These are phyloP conservation scores for Arbacia lixula DNA, from an alignment of 53 echinoderm and acorn worm species.

Conservation along the genomic window DNA sequence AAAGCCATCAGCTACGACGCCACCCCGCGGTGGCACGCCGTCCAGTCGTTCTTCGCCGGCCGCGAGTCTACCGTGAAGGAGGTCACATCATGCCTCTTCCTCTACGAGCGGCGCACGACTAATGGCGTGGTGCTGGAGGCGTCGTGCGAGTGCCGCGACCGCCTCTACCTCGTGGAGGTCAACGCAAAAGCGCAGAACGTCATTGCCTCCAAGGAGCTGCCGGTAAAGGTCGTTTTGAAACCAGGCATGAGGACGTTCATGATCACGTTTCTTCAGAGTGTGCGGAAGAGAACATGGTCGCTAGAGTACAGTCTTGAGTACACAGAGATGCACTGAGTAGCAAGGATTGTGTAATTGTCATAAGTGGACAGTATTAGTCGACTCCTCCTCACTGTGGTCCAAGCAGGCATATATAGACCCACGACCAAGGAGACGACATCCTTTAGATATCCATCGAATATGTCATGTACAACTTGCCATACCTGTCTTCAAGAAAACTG, in stretches of 20 bases:
- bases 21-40: conserved; percentile 17
- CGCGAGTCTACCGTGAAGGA: conserved; percentile 24
- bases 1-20: conserved; percentile 13
- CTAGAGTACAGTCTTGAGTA: conserved; percentile 36
- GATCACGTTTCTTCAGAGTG: conserved; percentile 46
- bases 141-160: conserved; percentile 43
- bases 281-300: conserved; percentile 3
- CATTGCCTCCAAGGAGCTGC: conserved; percentile 44
- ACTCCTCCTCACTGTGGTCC: too few species aligned
- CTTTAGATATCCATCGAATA: too few species aligned
- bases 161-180: conserved; percentile 30
- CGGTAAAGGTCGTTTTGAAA: conserved; percentile 25
- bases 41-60: not conserved
- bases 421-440: too few species aligned
- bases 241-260: conserved; percentile 63
- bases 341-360: too few species aligned
- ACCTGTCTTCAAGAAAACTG: too few species aligned
- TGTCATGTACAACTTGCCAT: too few species aligned
- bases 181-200: conserved; percentile 48
- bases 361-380: too few species aligned
- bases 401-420: too few species aligned
- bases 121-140: conserved; percentile 56
- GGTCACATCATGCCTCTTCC: conserved; percentile 42
- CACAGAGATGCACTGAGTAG: too few species aligned
- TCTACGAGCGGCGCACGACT: conserved; percentile 48